phyloP scores from a whole-genome alignment of 1,140 invertebrate species.

The Tachypleus tridentatus region DNA sequence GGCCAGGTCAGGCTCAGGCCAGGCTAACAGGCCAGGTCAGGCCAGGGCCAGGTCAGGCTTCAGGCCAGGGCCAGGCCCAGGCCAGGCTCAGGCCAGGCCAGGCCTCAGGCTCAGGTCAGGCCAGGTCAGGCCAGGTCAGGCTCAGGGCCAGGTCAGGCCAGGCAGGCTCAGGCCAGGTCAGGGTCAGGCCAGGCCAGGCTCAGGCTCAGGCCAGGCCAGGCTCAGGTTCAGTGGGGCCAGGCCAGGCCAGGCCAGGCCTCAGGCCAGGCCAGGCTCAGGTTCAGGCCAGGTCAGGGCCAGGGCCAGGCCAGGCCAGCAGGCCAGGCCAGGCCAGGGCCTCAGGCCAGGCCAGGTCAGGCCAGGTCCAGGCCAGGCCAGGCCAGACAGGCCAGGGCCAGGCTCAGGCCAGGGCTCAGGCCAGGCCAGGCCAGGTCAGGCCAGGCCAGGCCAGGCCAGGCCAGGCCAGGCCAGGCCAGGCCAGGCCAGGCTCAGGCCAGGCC shows the following conservation, averaged over 20 bases:
- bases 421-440: constrained; percentile 24
- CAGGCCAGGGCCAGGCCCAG: constrained; percentile 22
- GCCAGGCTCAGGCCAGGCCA: constrained; percentile 26
- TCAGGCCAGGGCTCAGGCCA: constrained; percentile 23
- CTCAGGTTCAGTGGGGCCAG: constrained; percentile 16
- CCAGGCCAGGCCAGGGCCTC: constrained; percentile 22
- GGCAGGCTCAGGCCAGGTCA: no score
- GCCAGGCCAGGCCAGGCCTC: constrained; percentile 24
- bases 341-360: constrained; percentile 22
- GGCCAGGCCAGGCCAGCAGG: no score
- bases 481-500: constrained; percentile 23
- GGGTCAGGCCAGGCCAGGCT: no score
- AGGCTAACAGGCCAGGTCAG: no score
- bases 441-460: constrained; percentile 25
- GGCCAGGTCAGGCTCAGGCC: constrained; percentile 17
- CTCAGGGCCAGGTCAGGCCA: no score
- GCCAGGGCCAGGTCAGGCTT: constrained; percentile 24
- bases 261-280: constrained; percentile 22
- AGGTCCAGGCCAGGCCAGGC: no score
- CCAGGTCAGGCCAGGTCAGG: constrained; percentile 23
- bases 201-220: constrained; percentile 24
- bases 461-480: constrained; percentile 20
- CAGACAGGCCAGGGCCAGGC: no score
- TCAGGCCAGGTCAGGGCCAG: no score
- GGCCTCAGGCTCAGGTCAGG: constrained; percentile 26